Evolutionary conservation across 2,113 vertebrate species (phyloP).

Genomic region (Rhea americana): DNA sequence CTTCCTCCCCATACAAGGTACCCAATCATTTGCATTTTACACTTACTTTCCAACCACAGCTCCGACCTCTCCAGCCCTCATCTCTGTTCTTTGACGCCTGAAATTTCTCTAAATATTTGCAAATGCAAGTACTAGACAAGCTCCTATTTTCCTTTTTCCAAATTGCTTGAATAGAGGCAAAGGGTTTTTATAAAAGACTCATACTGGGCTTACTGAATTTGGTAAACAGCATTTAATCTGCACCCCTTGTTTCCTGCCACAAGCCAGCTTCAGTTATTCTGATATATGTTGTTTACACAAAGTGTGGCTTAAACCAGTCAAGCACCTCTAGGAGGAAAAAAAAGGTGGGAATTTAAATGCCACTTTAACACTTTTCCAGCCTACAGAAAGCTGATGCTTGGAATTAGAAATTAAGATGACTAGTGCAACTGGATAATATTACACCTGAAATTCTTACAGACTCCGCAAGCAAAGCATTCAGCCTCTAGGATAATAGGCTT

Average conservation of each 20-base stretch:
- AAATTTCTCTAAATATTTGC: not conserved
- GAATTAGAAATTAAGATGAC: not conserved
- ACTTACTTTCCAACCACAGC: not conserved
- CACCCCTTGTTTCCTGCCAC: not conserved
- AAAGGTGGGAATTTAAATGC: not conserved
- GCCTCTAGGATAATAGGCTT: not conserved
- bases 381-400: not conserved
- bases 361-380: not conserved
- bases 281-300: not conserved
- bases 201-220: rapidly evolving
- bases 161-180: not conserved
- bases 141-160: not conserved
- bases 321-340: not conserved
- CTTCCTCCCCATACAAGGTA: not conserved
- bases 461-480: not conserved
- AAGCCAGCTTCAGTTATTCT: not conserved
- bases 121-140: rapidly evolving
- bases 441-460: not conserved
- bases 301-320: not conserved
- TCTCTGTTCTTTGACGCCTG: not conserved
- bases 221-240: not conserved
- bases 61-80: not conserved
- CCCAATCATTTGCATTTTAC: not conserved
- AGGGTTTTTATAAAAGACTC: not conserved
- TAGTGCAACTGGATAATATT: not conserved